Percentiles rank a stretch among this genome's conserved stretches.
Evolutionary conservation across 2,113 vertebrate species (phyloP).

Genomic region (Suricata suricatta): DNA sequence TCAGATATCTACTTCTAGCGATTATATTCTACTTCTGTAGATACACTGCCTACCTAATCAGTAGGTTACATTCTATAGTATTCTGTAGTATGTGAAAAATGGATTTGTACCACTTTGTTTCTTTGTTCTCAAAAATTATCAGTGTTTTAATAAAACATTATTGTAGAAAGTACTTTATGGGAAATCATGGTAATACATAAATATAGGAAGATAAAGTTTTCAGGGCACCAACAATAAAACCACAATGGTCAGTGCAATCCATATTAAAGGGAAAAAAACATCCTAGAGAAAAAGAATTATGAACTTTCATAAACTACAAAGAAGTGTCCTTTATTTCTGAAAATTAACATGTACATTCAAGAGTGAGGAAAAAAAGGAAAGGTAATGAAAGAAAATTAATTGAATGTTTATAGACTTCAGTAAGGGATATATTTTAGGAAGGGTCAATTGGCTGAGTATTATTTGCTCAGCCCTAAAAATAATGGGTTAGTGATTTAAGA

Average conservation of each 20-base stretch:
- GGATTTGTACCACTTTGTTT: neutral
- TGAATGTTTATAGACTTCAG: constrained; percentile 54
- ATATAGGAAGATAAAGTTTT: neutral
- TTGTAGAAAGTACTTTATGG: neutral
- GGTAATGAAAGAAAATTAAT: constrained; percentile 62
- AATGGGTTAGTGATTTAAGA: constrained; percentile 41
- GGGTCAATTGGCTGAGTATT: constrained; percentile 60
- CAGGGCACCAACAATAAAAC: neutral
- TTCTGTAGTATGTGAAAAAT: neutral
- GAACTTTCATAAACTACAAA: neutral
- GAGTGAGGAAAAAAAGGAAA: constrained; percentile 45
- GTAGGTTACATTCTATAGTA: too few relatives aligned
- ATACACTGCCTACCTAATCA: too few relatives aligned
- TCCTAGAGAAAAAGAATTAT: neutral
- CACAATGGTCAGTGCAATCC: neutral
- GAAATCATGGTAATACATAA: neutral
- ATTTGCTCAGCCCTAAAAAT: constrained; percentile 58
- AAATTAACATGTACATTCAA: constrained; percentile 26
- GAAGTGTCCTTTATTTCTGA: neutral
- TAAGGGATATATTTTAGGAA: constrained; percentile 58
- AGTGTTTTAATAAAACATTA: neutral
- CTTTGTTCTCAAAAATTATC: neutral
- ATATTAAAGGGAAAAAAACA: neutral
- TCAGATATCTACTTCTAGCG: neutral
- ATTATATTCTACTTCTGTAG: neutral